A percentile compares a stretch with the other conserved stretches of the same genome.
Conservation (phyloP, 2,113 vertebrate genomes). For the Lophura nycthemera region DNA sequence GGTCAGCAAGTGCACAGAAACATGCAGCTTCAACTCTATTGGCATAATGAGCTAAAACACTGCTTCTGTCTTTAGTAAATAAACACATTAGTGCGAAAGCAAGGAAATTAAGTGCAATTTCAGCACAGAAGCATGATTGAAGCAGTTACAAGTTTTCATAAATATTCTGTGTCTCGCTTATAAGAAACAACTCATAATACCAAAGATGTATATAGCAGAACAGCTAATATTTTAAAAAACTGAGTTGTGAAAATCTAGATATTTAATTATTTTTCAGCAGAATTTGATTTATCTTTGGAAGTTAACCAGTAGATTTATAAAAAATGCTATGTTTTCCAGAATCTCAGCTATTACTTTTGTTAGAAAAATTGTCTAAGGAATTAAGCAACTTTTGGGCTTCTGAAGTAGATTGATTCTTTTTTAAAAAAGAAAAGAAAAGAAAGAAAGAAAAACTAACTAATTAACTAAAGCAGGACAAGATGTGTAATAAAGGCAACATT, state of each 20-base stretch:
- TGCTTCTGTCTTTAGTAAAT: background rate
- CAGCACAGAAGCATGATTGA: background rate
- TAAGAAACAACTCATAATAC: background rate
- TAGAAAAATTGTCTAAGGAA: background rate
- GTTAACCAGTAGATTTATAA: background rate
- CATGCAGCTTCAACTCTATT: background rate
- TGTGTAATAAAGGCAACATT: background rate
- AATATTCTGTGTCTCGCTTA: background rate
- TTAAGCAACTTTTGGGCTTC: background rate
- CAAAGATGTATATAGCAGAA: background rate
- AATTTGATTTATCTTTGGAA: background rate
- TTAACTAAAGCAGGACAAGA: background rate
- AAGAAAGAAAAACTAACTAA: no score
- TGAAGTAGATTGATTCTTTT: background rate
- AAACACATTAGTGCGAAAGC: conserved; percentile 23
- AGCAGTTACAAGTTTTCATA: background rate
- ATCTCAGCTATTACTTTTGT: background rate
- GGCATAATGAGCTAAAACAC: conserved; percentile 18
- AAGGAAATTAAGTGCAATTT: background rate
- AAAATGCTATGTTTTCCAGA: background rate
- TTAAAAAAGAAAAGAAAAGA: no score
- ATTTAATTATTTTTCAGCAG: background rate
- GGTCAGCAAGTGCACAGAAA: background rate
- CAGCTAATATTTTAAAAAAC: background rate
- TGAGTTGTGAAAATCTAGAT: background rate